phyloP scores from a whole-genome alignment of 2,113 vertebrate genomes.

The Brachyhypopomus occidentalis region DNA sequence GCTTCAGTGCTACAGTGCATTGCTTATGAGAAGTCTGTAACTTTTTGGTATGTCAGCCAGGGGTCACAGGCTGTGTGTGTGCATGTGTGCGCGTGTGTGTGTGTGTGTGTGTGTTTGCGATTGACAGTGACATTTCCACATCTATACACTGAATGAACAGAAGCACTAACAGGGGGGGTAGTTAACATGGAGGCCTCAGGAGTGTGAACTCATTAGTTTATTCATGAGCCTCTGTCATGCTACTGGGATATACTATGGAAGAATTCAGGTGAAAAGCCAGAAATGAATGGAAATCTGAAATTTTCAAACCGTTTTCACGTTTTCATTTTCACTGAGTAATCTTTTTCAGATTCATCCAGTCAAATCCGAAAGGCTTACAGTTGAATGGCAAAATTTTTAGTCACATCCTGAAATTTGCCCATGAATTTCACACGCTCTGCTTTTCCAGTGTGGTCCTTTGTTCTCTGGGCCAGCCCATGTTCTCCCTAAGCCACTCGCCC shows the following conservation, averaged over 20 bases:
- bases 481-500: conserved; percentile 44
- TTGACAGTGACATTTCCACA: conserved; percentile 2
- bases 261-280: conserved; percentile 47
- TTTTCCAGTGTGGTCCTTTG: conserved; percentile 40
- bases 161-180: conserved; percentile 19
- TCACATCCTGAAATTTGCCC: conserved; percentile 32
- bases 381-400: not conserved
- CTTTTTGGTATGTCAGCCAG: not conserved
- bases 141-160: conserved; percentile 14
- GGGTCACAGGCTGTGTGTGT: not conserved
- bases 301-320: conserved; percentile 4
- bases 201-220: conserved; percentile 53
- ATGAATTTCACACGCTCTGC: conserved; percentile 41
- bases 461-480: conserved; percentile 34
- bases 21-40: not conserved
- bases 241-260: conserved; percentile 27
- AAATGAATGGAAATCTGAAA: conserved; percentile 33
- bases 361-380: conserved; percentile 18
- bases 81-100: conserved; percentile 10
- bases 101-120: conserved; percentile 3
- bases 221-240: conserved; percentile 49
- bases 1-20: not conserved
- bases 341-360: conserved; percentile 7
- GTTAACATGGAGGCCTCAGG: conserved; percentile 25
- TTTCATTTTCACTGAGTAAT: not conserved